phyloP scores from a whole-genome alignment of 2,797 vertebrate genomes.

The Schizopygopsis malacanthus region DNA sequence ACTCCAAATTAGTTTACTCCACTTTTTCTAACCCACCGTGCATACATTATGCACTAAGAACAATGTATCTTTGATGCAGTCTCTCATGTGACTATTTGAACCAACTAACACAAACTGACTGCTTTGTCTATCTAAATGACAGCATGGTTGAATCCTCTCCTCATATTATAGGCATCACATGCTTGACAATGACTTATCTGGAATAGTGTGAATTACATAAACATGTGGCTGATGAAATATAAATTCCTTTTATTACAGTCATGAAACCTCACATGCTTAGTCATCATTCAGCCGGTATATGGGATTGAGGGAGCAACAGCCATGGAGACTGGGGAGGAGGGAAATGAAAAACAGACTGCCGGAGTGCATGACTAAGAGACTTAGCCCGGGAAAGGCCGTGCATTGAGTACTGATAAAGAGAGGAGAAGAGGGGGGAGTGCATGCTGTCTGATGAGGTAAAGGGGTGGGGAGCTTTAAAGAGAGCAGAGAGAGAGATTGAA shows the following conservation, averaged over 20 bases:
- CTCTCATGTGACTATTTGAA: slow-evolving; percentile 22
- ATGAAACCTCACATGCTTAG: background rate
- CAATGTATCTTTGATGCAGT: slow-evolving; percentile 15
- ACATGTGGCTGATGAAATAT: background rate
- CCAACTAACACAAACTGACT: background rate
- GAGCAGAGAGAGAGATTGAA: slow-evolving; percentile 62
- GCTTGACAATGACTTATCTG: slow-evolving; percentile 31
- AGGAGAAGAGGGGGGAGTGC: slow-evolving; percentile 59
- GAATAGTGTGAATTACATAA: background rate
- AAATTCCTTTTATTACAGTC: background rate
- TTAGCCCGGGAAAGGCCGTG: slow-evolving; percentile 56
- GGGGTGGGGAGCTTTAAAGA: slow-evolving; percentile 67
- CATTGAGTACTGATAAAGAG: slow-evolving; percentile 51
- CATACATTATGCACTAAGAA: background rate
- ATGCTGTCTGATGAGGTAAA: slow-evolving; percentile 56
- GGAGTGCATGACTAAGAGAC: slow-evolving; percentile 75
- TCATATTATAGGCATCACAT: slow-evolving; percentile 26
- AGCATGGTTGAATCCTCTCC: background rate
- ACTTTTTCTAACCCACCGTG: background rate
- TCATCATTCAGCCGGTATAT: slow-evolving; percentile 5
- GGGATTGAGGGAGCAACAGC: background rate
- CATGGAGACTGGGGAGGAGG: slow-evolving; percentile 35
- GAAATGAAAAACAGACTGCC: slow-evolving; percentile 78
- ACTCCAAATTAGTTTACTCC: background rate
- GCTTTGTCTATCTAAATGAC: slow-evolving; percentile 6